Percentiles rank a stretch among this genome's conserved stretches.
Evolutionary conservation across 23 tunicate species (phyloP).

Genomic region (Phallusia fumigata): DNA sequence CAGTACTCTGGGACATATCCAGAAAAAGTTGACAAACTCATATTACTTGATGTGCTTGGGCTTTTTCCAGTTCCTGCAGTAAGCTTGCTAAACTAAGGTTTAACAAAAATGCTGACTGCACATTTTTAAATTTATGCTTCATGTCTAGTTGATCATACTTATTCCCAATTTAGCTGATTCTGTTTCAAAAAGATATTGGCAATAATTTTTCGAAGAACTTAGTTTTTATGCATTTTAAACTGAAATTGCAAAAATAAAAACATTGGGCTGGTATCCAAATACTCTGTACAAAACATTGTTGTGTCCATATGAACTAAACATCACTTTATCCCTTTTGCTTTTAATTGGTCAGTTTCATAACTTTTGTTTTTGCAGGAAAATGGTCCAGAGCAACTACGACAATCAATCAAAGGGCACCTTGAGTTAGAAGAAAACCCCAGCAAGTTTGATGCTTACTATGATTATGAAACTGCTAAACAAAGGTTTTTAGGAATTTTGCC

Average conservation of each 20-base stretch:
- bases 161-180: too few relatives aligned
- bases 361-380: constrained; percentile 18
- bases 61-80: constrained; percentile 28
- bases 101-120: neutral
- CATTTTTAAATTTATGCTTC: too few relatives aligned
- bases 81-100: neutral
- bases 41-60: constrained; percentile 54
- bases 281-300: too few relatives aligned
- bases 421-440: constrained; percentile 14
- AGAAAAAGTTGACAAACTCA: constrained; percentile 58
- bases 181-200: too few relatives aligned
- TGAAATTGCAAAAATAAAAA: too few relatives aligned
- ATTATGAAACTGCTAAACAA: constrained; percentile 37
- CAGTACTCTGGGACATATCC: constrained; percentile 64
- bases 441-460: constrained; percentile 6
- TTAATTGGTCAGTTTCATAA: neutral
- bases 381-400: neutral
- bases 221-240: too few relatives aligned
- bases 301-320: too few relatives aligned
- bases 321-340: too few relatives aligned
- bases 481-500: neutral
- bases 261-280: too few relatives aligned
- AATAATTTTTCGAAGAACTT: too few relatives aligned
- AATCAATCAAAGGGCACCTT: neutral
- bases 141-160: too few relatives aligned